phyloP scores from a whole-genome alignment of 2,888 invertebrate species.

The Chaitophorus viminalis region DNA sequence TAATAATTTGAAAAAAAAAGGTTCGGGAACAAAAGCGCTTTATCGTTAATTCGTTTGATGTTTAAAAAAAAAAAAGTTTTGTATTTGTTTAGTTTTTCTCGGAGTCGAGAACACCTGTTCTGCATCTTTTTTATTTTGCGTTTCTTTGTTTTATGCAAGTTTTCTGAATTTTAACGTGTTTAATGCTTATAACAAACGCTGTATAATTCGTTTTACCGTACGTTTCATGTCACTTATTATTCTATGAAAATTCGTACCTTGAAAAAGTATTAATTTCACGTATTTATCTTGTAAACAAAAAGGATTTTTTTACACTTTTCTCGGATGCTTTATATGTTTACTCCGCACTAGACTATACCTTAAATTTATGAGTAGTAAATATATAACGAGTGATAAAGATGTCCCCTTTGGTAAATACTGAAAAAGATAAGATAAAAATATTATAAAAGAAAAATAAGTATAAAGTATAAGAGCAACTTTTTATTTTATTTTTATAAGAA shows the following conservation, averaged over 20 bases:
- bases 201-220: constrained; percentile 1
- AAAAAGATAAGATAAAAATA: neutral
- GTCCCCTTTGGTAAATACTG: neutral
- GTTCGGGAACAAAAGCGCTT: neutral
- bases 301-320: neutral
- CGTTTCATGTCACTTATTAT: constrained; percentile 13
- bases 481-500: neutral
- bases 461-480: neutral
- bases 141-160: constrained; percentile 14
- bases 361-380: neutral
- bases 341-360: neutral
- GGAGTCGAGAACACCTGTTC: constrained; percentile 35
- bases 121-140: constrained; percentile 35
- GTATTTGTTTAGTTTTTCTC: constrained; percentile 20
- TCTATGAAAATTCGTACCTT: neutral
- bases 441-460: neutral
- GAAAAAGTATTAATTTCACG: constrained; percentile 22
- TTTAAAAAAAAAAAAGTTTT: constrained; percentile 46
- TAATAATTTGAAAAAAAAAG: neutral
- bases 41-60: constrained; percentile 33
- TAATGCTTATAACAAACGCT: constrained; percentile 27
- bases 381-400: neutral
- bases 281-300: constrained; percentile 31
- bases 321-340: constrained; percentile 1
- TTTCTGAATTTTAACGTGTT: constrained; percentile 26